phyloP scores from a whole-genome alignment of 1,140 invertebrate genomes.

The Daktulosphaira vitifoliae region DNA sequence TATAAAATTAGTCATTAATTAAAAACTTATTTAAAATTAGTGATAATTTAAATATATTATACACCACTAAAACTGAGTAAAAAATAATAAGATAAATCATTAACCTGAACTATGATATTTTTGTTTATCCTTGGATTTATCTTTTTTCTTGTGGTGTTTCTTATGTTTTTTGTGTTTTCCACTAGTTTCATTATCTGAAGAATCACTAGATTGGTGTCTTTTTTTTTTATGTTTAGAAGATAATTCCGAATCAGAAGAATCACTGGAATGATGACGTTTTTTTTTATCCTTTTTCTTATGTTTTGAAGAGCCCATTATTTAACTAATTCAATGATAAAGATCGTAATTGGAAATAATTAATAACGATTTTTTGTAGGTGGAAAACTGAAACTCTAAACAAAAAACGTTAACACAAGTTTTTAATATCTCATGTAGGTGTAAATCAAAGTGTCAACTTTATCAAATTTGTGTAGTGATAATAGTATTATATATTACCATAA shows the following conservation, averaged over 20 bases:
- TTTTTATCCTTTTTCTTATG: slow-evolving; percentile 25
- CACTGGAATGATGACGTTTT: slow-evolving; percentile 20
- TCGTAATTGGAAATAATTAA: no score
- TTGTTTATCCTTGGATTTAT: slow-evolving; percentile 9
- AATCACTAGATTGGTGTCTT: slow-evolving; percentile 23
- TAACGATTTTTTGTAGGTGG: no score
- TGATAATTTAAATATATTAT: no score
- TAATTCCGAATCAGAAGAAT: slow-evolving; percentile 1
- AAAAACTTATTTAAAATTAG: no score
- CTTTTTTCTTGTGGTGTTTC: slow-evolving; percentile 22
- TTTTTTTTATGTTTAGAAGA: slow-evolving; percentile 16
- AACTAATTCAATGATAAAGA: no score
- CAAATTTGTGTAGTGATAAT: no score
- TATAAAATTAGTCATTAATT: neutral
- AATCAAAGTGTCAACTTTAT: no score
- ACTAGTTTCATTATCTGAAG: neutral
- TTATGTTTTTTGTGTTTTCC: slow-evolving; percentile 27
- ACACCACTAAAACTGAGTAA: no score
- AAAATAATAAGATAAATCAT: neutral
- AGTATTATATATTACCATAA: no score
- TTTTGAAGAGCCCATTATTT: slow-evolving; percentile 18
- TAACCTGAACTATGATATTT: slow-evolving; percentile 25
- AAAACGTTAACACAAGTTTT: no score
- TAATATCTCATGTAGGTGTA: no score
- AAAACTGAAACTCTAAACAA: no score